These are phyloP conservation scores for Phrynocephalus vlangalii DNA, from an alignment of 2,797 vertebrate genomes.

Conservation along the genomic window DNA sequence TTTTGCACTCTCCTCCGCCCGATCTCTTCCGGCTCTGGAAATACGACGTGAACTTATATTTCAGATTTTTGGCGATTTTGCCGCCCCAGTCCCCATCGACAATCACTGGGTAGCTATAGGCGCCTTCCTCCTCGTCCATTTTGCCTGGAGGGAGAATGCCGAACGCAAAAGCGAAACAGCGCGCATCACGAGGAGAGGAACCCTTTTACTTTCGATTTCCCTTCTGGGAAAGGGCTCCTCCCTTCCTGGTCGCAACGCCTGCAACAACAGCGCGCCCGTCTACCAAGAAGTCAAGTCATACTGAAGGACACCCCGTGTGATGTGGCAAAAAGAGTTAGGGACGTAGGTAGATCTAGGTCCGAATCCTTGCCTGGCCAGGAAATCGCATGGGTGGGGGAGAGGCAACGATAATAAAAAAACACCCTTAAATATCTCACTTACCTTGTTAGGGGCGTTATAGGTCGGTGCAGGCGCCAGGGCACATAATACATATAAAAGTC, in stretches of 20 bases:
- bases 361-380: too few relatives aligned
- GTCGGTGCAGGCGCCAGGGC: too few relatives aligned
- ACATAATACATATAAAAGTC: too few relatives aligned
- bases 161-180: fast-evolving
- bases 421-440: too few relatives aligned
- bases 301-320: too few relatives aligned
- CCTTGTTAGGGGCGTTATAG: too few relatives aligned
- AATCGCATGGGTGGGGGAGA: too few relatives aligned
- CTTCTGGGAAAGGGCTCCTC: background rate
- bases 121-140: background rate
- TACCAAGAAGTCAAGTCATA: too few relatives aligned
- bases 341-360: too few relatives aligned
- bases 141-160: fast-evolving
- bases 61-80: background rate
- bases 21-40: constrained; percentile 29
- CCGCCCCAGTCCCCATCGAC: background rate
- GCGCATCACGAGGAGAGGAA: fast-evolving
- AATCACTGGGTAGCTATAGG: background rate
- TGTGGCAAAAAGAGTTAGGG: too few relatives aligned
- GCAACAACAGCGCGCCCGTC: background rate
- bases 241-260: background rate
- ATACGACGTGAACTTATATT: constrained; percentile 15
- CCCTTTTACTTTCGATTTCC: constrained; percentile 26
- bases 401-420: too few relatives aligned
- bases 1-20: constrained; percentile 28